Evolutionary conservation across 2,797 vertebrate species (phyloP).

Genomic region (Pachyuromys duprasi): DNA sequence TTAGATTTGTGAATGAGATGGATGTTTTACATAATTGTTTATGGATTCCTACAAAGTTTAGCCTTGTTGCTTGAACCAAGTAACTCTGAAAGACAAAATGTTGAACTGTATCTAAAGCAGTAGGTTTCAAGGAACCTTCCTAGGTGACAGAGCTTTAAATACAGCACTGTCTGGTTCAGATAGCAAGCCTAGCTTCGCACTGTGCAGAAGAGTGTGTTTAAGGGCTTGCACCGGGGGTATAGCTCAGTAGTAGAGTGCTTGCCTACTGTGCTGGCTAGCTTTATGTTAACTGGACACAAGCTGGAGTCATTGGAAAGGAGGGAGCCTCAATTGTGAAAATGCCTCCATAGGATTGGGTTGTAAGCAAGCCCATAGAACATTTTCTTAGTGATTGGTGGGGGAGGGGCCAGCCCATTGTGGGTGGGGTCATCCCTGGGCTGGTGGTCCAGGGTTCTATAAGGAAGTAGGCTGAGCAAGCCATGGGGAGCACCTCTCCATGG

Average conservation of each 20-base stretch:
- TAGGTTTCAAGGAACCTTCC: background rate
- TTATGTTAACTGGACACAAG: background rate
- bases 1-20: constrained; percentile 56
- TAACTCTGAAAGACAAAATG: background rate
- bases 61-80: background rate
- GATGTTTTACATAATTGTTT: constrained; percentile 11
- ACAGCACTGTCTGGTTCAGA: background rate
- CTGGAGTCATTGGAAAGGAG: background rate
- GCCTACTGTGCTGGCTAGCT: background rate
- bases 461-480: background rate
- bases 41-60: constrained; percentile 9
- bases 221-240: background rate
- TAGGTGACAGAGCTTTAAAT: background rate
- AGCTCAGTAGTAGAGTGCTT: background rate
- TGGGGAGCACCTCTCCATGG: background rate
- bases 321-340: background rate
- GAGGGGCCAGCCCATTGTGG: background rate
- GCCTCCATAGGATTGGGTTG: too few species aligned
- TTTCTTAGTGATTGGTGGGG: background rate
- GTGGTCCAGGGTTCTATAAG: background rate
- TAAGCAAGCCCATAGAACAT: background rate
- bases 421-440: background rate
- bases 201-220: background rate
- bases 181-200: background rate
- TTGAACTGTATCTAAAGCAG: background rate